phyloP scores from a whole-genome alignment of 2,888 invertebrate genomes.

The Pristionchus arcanus region DNA sequence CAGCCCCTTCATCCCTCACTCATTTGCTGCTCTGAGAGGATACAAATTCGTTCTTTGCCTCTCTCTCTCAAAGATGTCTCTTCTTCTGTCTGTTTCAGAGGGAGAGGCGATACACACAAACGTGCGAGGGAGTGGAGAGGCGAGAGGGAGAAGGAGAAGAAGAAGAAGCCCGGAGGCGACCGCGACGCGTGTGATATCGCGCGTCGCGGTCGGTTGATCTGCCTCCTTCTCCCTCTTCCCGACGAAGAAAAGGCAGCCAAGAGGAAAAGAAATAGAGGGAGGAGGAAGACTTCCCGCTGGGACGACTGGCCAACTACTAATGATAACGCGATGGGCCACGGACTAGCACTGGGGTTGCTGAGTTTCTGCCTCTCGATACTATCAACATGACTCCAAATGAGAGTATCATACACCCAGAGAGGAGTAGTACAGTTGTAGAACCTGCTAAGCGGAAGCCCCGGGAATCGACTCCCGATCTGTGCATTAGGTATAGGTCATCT shows the following conservation, averaged over 20 bases:
- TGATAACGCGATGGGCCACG: background rate
- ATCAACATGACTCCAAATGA: no score
- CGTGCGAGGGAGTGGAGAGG: background rate
- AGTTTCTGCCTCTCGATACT: no score
- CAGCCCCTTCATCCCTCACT: background rate
- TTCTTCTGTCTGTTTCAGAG: slow-evolving; percentile 4
- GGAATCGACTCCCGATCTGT: no score
- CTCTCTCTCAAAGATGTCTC: slow-evolving; percentile 45
- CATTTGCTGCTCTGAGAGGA: slow-evolving; percentile 40
- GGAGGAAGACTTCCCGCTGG: background rate
- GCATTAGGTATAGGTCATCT: no score
- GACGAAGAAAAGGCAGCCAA: background rate
- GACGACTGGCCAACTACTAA: slow-evolving; percentile 14
- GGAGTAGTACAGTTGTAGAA: no score
- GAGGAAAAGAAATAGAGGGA: slow-evolving; percentile 46
- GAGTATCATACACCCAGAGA: no score
- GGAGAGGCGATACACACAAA: slow-evolving; percentile 47
- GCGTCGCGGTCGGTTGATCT: slow-evolving; percentile 42
- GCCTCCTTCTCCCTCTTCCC: background rate
- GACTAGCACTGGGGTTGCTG: background rate
- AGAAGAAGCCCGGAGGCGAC: slow-evolving; percentile 30
- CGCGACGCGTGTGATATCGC: slow-evolving; percentile 53
- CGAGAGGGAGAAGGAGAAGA: slow-evolving; percentile 12
- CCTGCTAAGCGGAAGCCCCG: no score
- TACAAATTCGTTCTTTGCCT: background rate